Base-by-base conservation (phyloP, 2,888 invertebrate species). In the Pogonocherus hispidulus region DNA sequence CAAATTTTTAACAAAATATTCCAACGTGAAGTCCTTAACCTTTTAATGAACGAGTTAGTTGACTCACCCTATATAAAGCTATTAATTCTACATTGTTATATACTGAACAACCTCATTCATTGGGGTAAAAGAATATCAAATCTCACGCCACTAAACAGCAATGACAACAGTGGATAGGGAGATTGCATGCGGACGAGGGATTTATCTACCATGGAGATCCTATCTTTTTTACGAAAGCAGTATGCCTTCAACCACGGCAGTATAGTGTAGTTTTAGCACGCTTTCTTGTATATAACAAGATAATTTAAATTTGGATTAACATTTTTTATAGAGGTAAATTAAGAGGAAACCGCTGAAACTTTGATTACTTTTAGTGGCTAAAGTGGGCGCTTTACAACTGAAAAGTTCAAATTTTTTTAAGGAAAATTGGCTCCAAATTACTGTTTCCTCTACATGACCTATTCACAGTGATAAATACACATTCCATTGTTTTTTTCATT, bases 201-300 rank as follows among this genome's bases (percentile, higher is more conserved):
- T 59, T 47, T 59, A 59, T 59, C 59, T 59, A 59, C 47, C 27
- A 47, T 32, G 16, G 41, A 57, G 57, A 59, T 59, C 41, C 59
- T 59, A 59, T 59, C 59, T 59, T 59, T 55, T 47, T 59, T 59
- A 47, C 47, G 32, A 23, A 44, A 32, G 46, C 35, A 8, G 18
- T 47, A 32, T 47, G 47, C 59, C 59, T 32, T 47, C 59, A 46
- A 47, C 47, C 57, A 44, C 59, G 27, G 47, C 47, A 47, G 32
- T 18, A 32, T 23, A 27, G 47, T 47, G 59, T 59, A 32, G 59
- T 47, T 47, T 27, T 32, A 47, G 32, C 47, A 59, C 32, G 32
- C 57, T 44, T 3, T 19, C 47, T 47, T 46, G 47, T 32, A n/a
- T 18, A 18, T 23, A 59, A 59, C 59, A 49, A 59, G 59, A 59